phyloP scores from a whole-genome alignment of 2,797 vertebrate genomes.

The Sparus aurata region DNA sequence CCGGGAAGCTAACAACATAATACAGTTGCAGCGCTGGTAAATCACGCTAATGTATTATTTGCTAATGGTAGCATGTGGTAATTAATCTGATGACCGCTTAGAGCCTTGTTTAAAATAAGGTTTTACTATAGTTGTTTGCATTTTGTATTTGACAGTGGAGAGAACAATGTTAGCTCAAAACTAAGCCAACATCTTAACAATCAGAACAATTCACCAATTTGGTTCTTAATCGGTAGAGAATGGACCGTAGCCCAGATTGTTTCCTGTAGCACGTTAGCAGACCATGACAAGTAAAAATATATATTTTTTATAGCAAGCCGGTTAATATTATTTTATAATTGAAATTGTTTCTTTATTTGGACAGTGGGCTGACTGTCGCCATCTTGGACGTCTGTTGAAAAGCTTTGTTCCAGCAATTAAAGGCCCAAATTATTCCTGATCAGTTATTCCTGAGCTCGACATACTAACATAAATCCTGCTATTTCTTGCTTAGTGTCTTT shows the following conservation, averaged over 20 bases:
- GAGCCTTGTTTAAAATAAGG: neutral
- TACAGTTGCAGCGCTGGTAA: neutral
- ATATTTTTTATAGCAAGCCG: rapidly evolving
- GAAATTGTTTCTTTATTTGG: neutral
- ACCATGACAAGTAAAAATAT: rapidly evolving
- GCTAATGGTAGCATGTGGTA: neutral
- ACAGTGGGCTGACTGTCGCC: slow-evolving; percentile 30
- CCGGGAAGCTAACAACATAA: neutral
- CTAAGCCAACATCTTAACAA: neutral
- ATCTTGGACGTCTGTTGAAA: slow-evolving; percentile 38
- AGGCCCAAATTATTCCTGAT: neutral
- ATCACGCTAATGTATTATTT: neutral
- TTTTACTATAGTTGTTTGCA: neutral
- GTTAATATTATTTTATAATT: neutral
- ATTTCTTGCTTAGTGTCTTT: neutral
- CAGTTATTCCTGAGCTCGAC: too few species aligned
- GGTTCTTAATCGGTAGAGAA: neutral
- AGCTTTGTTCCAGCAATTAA: slow-evolving; percentile 2
- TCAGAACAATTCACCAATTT: neutral
- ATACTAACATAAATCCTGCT: neutral
- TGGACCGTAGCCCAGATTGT: too few species aligned
- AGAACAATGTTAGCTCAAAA: neutral
- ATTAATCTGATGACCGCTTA: neutral
- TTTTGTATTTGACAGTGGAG: too few species aligned
- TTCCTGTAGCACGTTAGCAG: neutral